Evolutionary conservation across 2,888 invertebrate genomes (phyloP), one percentile per base, ranked within the genome.

Genomic region (Xanthostigma xanthostigma): DNA sequence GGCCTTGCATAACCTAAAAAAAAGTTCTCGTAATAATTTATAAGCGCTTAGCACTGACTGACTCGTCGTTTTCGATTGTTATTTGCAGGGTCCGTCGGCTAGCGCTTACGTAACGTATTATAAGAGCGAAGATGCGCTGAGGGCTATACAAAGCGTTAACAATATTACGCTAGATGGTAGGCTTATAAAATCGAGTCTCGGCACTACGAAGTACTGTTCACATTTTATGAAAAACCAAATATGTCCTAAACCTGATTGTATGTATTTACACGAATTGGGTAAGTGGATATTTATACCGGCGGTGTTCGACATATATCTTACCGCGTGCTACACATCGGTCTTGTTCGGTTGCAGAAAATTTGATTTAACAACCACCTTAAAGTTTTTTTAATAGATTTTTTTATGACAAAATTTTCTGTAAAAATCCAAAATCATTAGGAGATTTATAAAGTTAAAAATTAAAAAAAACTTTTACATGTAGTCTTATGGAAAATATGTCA

Each of bases 131-230:
- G 97, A 98, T 74, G 96, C 98, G 51, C 68, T 99, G 62, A 78
- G 91, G 59, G 97, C 98, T 53, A 97, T 99, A 64, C 88, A 92
- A 72, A 87, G 89, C 65, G 93, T 98, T 57, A 97, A 97, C 75
- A 96, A 97, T 74, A 86, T 93, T 60, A 81, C 85, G 66, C 84
- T 98, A 62, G 97, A 98, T 71, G 94, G 94, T 44, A 78, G 96
- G 60, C 85, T 90, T 59, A 81, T 99, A 59, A 97, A 97, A 75
- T 95, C 96, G 57, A 95, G 95, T 59, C 76, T 98, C 58, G 98
- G 98, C 55, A 99, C 98, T 59, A 99, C 98, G 60, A 98, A 98
- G 75, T 98, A 98, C 73, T 98, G 98, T 78, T 96, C 96, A 67
- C 94, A 96, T 73, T 98, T 97, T 70, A 89, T 98, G 83, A 90